Evolutionary conservation across 2,113 vertebrate species (phyloP), one percentile per base, ranked within the genome.

Genomic region (Crypturellus undulatus): DNA sequence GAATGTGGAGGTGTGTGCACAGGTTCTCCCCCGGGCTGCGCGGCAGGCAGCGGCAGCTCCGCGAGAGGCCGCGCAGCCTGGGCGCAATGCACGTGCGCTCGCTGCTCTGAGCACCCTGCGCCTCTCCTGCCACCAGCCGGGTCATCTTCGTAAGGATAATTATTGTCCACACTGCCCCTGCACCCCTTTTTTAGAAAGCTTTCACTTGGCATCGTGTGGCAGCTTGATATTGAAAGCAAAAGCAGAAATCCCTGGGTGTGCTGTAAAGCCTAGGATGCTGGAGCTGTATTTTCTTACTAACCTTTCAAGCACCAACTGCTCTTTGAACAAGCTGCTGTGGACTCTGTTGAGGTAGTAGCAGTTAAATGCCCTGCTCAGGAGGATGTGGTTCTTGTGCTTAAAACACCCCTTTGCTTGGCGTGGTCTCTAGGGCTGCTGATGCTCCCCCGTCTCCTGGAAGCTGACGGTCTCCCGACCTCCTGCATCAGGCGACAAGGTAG

Each of bases 11-110:
- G 84, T 77, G 87, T 91, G 80, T 9, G 42, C 77, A 19, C 43
- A 38, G 1, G 3, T 76, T 93, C 87, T 83, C 42, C 94, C 93
- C 20, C 4, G 58, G 71, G 63, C 32, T 72, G 71, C 52, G 1
- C 28, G 49, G 88, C 95, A 96, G 88, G 93, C 88, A 80, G 63
- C 71, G 88, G 72, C 92, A 93, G 81, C 93, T 91, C 84, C 13
- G 1, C 42, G 67, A 26, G 82, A 87, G 90, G 90, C 72, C 58
- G 67, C 49, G 86, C 47, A 77, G 70, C 86, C 87, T n/a, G 64
- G 62, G 28, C 28, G 28, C 70, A 83, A 65, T 64, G 22, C 20
- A 1, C 2, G 4, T 15, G 45, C 38, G 10, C 70, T 32, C 11
- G 0, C 52, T 4, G 0, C 38, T 30, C 80, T 89, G 80, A 32